Percentiles rank a stretch among this genome's conserved stretches.
phyloP scores from a whole-genome alignment of 1,140 invertebrate species.

The Drusus annulatus region DNA sequence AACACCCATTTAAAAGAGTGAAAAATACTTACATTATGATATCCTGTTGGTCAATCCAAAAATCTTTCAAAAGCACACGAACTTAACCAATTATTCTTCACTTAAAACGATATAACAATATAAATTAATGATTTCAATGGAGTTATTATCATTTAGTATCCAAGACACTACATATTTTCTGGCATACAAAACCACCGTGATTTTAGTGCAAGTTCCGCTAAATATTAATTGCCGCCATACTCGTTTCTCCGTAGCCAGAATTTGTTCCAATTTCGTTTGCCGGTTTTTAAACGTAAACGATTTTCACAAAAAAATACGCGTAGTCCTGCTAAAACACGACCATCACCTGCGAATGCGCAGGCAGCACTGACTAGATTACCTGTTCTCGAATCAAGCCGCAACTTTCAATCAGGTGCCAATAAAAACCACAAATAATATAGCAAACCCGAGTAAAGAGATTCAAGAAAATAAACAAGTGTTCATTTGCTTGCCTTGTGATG shows the following conservation, averaged over 20 bases:
- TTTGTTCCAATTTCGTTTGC: constrained; percentile 33
- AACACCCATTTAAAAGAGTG: too few relatives aligned
- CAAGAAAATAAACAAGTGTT: too few relatives aligned
- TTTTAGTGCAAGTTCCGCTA: constrained; percentile 30
- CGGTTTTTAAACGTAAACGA: constrained; percentile 14
- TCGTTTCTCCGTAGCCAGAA: constrained; percentile 3
- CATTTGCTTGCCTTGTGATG: neutral
- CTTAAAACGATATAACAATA: too few relatives aligned
- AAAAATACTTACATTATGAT: constrained; percentile 2
- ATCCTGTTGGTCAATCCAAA: neutral
- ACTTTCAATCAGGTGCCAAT: neutral
- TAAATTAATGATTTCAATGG: neutral
- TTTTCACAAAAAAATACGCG: neutral
- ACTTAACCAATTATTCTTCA: neutral
- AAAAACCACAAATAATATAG: neutral
- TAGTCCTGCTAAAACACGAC: neutral
- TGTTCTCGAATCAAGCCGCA: constrained; percentile 17
- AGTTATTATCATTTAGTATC: neutral
- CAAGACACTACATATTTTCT: neutral
- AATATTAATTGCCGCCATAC: constrained; percentile 32
- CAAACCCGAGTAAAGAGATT: too few relatives aligned
- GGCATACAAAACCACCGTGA: neutral
- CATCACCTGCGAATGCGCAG: constrained; percentile 21
- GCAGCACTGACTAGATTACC: constrained; percentile 27
- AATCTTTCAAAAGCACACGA: neutral